These are phyloP conservation scores for Mus pahari DNA, from an alignment of 2,113 vertebrate genomes.

Conservation along the genomic window DNA sequence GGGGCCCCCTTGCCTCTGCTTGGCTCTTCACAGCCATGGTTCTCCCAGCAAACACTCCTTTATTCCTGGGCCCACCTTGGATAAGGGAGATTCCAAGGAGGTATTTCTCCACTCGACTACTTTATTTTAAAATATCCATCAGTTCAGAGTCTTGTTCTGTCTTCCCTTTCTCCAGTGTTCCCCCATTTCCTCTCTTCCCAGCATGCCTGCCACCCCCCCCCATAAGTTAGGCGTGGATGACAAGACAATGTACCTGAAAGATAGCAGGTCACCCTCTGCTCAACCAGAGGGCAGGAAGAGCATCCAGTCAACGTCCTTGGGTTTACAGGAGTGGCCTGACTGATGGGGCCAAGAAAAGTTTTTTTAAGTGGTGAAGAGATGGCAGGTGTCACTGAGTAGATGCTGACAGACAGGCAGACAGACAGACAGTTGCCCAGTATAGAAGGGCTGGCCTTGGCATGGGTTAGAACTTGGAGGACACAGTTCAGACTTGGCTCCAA, in stretches of 20 bases:
- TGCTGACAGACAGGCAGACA: neutral
- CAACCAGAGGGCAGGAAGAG: neutral
- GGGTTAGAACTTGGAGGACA: neutral
- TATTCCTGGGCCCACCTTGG: neutral
- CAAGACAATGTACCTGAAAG: neutral
- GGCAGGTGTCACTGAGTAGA: neutral
- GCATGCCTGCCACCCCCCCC: neutral
- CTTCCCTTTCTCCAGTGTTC: neutral
- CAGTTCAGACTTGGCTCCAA: neutral
- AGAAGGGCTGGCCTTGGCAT: too few species aligned
- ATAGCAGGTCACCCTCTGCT: too few species aligned
- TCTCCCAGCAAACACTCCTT: neutral
- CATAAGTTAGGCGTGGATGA: neutral
- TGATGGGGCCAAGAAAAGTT: neutral
- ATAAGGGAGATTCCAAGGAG: neutral
- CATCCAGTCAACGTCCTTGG: neutral
- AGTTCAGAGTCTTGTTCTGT: neutral
- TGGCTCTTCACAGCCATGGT: neutral
- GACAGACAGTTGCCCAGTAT: too few species aligned
- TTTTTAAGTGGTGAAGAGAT: neutral
- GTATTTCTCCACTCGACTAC: too few species aligned
- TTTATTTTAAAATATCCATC: neutral
- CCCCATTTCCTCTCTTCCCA: neutral
- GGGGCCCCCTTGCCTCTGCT: neutral
- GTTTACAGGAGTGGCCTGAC: neutral